Base-by-base conservation (phyloP, 2,113 vertebrate genomes). In the Nettapus auritus region DNA sequence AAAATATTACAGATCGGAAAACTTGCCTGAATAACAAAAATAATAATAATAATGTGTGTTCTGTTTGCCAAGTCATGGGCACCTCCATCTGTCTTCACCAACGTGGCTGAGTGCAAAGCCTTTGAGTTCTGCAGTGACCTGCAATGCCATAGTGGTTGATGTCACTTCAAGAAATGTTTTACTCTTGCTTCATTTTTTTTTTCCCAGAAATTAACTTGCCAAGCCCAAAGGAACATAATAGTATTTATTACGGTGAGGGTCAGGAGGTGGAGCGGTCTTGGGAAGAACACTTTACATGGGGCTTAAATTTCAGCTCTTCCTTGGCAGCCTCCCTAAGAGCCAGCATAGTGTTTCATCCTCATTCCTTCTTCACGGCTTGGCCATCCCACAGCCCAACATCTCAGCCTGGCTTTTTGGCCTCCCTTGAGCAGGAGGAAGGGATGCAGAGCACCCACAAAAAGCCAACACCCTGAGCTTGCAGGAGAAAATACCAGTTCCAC, bases 191-290 rank as follows among this genome's bases (percentile, higher is more conserved):
- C 6, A 2, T 13, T 36, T 22, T 22, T 9, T 52, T 52, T 70
- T 89, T 73, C 55, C 1, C 63, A 73, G 75, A 64, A 73, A 56
- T 63, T 40, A n/a, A 38, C 80, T 84, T 81, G 42, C 40, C 0
- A 0, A 64, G 26, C 22, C 40, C 34, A 21, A 34, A 33, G 16
- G 21, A 33, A 56, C 67, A 33, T 16, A 36, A 23, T 23, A 68
- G 17, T 16, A 73, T 50, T 44, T 81, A 55, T 50, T 14, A 14
- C 4, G 10, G n/a, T 28, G 18, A 87, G 16, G 33, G 52, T 75
- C 17, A 6, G 31, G 63, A 76, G 38, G 2, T 8, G 6, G 29
- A 69, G 19, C 0, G 0, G 2, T 40, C 38, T 60, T 29, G 34
- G 28, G 63, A 69, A 80, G n/a, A 28, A 26, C 44, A 26, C 7